Conservation (phyloP, 2,888 invertebrate species). For the Caenorhabditis sp. region DNA sequence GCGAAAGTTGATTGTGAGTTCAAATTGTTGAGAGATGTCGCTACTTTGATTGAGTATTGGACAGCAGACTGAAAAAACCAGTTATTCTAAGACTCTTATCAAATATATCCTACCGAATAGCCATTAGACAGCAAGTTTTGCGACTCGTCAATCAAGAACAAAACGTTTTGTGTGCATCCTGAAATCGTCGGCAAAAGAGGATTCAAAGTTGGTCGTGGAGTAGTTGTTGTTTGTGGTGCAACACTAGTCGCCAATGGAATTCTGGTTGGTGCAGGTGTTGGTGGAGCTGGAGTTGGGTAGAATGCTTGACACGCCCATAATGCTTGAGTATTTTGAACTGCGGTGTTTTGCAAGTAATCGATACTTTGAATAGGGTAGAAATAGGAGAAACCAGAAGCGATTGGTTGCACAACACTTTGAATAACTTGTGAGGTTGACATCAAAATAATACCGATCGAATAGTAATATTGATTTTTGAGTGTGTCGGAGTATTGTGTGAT, state of each 20-base stretch:
- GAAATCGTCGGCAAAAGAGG: slow-evolving; percentile 20
- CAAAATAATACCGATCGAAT: slow-evolving; percentile 21
- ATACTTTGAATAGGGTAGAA: slow-evolving; percentile 28
- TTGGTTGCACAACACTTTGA: slow-evolving; percentile 6
- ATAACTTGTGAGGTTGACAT: slow-evolving; percentile 30
- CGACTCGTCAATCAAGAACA: slow-evolving; percentile 39
- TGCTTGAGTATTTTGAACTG: slow-evolving; percentile 33
- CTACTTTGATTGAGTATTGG: slow-evolving; percentile 16
- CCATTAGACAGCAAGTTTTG: slow-evolving; percentile 25
- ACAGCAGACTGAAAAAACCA: slow-evolving; percentile 1
- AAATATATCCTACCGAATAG: background rate
- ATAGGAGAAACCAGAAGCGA: slow-evolving; percentile 19
- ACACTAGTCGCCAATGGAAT: slow-evolving; percentile 25
- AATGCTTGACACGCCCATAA: slow-evolving; percentile 32
- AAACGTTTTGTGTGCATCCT: slow-evolving; percentile 18
- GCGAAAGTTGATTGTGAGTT: slow-evolving; percentile 24
- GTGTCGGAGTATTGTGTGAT: slow-evolving; percentile 6
- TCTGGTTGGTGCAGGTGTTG: slow-evolving; percentile 27
- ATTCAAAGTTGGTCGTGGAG: slow-evolving; percentile 8
- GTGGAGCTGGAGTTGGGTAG: slow-evolving; percentile 28
- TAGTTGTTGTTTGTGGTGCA: slow-evolving; percentile 2
- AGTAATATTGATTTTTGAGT: slow-evolving; percentile 21
- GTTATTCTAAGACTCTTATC: too few relatives aligned
- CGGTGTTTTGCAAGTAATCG: slow-evolving; percentile 19
- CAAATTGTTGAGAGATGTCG: slow-evolving; percentile 6